A percentile compares a stretch with the other conserved stretches of the same genome.
Evolutionary conservation across 2,113 vertebrate species (phyloP).

Genomic region (Thunnus thynnus): DNA sequence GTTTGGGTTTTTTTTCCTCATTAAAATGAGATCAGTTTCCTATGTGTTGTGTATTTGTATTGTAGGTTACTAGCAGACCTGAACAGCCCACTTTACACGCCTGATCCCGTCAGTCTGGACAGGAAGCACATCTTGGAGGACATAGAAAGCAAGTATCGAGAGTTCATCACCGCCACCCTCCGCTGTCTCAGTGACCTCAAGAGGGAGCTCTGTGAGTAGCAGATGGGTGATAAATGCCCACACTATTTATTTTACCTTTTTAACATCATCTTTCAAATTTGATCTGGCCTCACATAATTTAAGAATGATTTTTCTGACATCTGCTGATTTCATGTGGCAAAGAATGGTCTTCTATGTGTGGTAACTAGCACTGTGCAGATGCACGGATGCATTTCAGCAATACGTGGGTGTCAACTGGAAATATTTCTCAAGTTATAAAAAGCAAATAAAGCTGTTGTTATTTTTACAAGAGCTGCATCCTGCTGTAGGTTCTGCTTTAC

Average conservation of each 20-base stretch:
- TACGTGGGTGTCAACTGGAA: neutral
- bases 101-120: slow-evolving; percentile 71
- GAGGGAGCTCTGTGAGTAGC: slow-evolving; percentile 80
- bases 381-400: neutral
- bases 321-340: no score
- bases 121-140: slow-evolving; percentile 78
- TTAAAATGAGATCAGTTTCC: neutral
- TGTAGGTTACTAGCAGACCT: slow-evolving; percentile 77
- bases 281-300: neutral
- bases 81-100: slow-evolving; percentile 71
- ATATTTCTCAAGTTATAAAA: neutral
- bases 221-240: neutral
- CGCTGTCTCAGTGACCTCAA: slow-evolving; percentile 80
- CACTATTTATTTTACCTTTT: neutral
- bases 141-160: slow-evolving; percentile 78
- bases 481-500: neutral
- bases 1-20: neutral
- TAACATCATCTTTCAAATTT: neutral
- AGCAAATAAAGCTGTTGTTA: neutral
- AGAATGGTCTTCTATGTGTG: neutral
- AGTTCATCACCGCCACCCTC: slow-evolving; percentile 80
- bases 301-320: neutral
- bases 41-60: slow-evolving; percentile 17
- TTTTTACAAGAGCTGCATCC: neutral
- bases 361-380: neutral